Percentiles rank a stretch among this genome's conserved stretches.
Conservation (phyloP, 2,888 invertebrate genomes). For the Lydus trimaculatus region DNA sequence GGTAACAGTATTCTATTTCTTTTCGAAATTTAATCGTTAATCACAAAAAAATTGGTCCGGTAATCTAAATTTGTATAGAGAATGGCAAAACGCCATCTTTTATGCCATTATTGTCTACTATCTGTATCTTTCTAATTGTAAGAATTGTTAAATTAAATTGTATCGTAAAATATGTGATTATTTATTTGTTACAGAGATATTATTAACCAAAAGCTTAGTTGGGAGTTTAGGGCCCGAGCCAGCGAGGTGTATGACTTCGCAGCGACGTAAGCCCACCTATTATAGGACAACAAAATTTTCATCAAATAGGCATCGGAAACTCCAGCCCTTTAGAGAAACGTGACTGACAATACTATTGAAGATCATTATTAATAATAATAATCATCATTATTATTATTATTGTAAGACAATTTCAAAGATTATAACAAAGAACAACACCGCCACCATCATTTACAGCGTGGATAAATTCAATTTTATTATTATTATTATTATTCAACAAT, state of each 20-base stretch:
- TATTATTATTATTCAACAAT: not conserved
- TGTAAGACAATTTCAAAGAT: not conserved
- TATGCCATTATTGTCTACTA: too few relatives aligned
- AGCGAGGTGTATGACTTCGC: slow-evolving; percentile 91
- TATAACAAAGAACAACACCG: slow-evolving; percentile 20
- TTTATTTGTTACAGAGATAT: slow-evolving; percentile 77
- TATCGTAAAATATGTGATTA: too few relatives aligned
- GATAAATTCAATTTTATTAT: not conserved
- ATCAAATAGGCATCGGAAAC: slow-evolving; percentile 97
- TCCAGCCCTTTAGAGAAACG: slow-evolving; percentile 97
- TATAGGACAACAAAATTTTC: slow-evolving; percentile 95
- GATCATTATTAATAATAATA: not conserved
- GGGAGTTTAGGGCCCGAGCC: slow-evolving; percentile 75
- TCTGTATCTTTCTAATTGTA: too few relatives aligned
- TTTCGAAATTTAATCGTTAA: too few relatives aligned
- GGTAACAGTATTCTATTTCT: too few relatives aligned
- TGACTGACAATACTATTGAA: slow-evolving; percentile 72
- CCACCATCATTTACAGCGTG: slow-evolving; percentile 13
- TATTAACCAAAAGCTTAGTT: slow-evolving; percentile 91
- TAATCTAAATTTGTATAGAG: too few relatives aligned
- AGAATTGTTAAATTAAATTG: too few relatives aligned
- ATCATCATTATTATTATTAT: not conserved
- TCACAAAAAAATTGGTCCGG: too few relatives aligned
- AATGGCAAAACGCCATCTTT: too few relatives aligned
- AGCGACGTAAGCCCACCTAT: slow-evolving; percentile 78